Conservation (phyloP, 2,888 invertebrate genomes). For the Seladonia tumulorum region DNA sequence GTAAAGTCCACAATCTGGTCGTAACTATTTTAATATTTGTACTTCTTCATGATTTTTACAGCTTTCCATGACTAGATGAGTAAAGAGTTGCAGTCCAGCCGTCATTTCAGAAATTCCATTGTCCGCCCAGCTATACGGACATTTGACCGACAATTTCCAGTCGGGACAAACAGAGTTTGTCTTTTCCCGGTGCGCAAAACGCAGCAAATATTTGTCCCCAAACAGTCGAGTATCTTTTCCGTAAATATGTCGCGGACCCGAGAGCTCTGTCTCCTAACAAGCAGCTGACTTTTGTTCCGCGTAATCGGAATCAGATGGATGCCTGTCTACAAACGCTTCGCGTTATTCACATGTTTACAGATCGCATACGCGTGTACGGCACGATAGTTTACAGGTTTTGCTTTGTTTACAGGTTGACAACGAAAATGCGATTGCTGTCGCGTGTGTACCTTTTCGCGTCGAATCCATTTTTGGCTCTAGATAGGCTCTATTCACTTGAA, state of each 20-base stretch:
- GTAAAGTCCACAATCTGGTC: too few species aligned
- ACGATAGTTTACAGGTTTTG: too few species aligned
- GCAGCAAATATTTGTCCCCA: neutral
- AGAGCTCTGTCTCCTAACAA: neutral
- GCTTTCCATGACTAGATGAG: too few species aligned
- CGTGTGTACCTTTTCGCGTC: neutral
- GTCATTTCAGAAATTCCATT: too few species aligned
- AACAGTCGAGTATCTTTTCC: neutral
- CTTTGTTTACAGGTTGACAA: neutral
- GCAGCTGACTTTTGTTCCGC: neutral
- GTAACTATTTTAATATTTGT: too few species aligned
- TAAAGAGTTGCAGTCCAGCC: too few species aligned
- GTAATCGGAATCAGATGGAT: slow-evolving; percentile 20
- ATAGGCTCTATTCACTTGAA: neutral
- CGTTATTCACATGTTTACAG: slow-evolving; percentile 33
- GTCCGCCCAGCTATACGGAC: too few species aligned
- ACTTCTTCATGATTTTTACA: too few species aligned
- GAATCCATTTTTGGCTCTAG: neutral
- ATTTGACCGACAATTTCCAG: neutral
- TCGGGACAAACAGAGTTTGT: neutral
- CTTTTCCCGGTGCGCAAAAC: neutral
- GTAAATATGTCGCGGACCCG: slow-evolving; percentile 6
- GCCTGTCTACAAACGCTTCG: slow-evolving; percentile 23
- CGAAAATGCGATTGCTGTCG: neutral
- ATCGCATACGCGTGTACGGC: neutral